phyloP scores from a whole-genome alignment of 2,888 invertebrate species.

The Dryobotodes eremita region DNA sequence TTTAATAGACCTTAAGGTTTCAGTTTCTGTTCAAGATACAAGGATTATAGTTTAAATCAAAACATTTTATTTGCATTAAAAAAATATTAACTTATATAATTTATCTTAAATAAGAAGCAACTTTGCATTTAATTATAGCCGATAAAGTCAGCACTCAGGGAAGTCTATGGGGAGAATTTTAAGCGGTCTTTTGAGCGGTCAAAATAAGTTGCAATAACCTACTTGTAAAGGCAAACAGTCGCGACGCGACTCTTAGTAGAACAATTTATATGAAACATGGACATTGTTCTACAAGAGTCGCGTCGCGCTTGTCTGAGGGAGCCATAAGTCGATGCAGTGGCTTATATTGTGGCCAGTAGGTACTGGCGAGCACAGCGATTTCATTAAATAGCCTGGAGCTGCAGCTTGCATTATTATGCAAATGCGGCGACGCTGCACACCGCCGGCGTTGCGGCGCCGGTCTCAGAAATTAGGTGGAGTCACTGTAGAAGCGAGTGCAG shows the following conservation, averaged over 20 bases:
- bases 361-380: conserved; percentile 71
- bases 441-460: conserved; percentile 71
- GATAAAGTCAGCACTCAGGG: not conserved
- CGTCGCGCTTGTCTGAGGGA: no score
- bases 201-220: not conserved
- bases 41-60: no score
- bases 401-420: conserved; percentile 83
- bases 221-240: not conserved
- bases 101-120: no score
- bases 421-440: conserved; percentile 72
- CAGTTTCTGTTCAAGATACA: no score
- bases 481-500: conserved; percentile 33
- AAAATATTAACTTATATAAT: no score
- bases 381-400: conserved; percentile 80
- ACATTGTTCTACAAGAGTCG: no score
- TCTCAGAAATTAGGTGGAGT: conserved; percentile 58
- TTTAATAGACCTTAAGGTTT: not conserved
- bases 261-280: no score
- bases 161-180: not conserved
- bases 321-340: conserved; percentile 25
- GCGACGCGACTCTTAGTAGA: no score
- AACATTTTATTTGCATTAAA: no score
- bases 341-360: conserved; percentile 50
- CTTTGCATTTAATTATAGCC: no score
- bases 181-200: not conserved